A percentile compares a stretch with the other conserved stretches of the same genome.
Conservation (phyloP, 2,888 invertebrate species). For the Kuschelorhynchus macadamiae region DNA sequence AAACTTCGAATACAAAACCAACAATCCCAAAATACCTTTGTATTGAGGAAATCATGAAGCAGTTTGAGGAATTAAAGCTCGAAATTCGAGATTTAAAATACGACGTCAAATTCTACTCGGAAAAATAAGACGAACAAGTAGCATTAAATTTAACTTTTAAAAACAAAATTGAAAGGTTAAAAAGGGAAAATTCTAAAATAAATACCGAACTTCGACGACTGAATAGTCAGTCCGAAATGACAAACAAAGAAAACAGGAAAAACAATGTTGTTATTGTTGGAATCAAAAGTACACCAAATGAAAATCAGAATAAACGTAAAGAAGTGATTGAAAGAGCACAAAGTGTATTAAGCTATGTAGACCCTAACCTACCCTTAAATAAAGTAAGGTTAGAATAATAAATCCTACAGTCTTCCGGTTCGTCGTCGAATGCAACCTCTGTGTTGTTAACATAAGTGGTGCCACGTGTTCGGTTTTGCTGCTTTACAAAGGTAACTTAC, state of each 20-base stretch:
- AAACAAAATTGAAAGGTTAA: not conserved
- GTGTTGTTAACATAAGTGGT: too few relatives aligned
- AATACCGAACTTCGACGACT: not conserved
- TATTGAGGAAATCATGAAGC: too few relatives aligned
- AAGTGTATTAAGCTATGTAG: not conserved
- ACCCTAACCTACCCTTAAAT: not conserved
- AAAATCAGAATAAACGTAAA: not conserved
- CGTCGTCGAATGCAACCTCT: too few relatives aligned
- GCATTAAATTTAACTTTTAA: not conserved
- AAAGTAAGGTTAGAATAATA: not conserved
- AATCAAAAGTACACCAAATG: not conserved
- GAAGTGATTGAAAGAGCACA: not conserved
- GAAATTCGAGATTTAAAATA: not conserved
- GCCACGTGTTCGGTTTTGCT: too few relatives aligned
- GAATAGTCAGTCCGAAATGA: not conserved
- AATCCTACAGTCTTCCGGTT: too few relatives aligned
- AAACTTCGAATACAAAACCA: not conserved
- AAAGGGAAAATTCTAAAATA: not conserved
- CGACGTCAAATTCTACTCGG: conserved; percentile 1
- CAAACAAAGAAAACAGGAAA: not conserved
- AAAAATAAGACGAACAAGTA: not conserved
- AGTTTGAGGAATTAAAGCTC: not conserved
- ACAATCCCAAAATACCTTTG: too few relatives aligned
- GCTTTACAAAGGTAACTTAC: too few relatives aligned
- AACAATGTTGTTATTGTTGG: not conserved